Percentiles rank a stretch among this genome's conserved stretches.
phyloP scores from a whole-genome alignment of 2,888 invertebrate genomes.

The Romanomermis culicivorax region DNA sequence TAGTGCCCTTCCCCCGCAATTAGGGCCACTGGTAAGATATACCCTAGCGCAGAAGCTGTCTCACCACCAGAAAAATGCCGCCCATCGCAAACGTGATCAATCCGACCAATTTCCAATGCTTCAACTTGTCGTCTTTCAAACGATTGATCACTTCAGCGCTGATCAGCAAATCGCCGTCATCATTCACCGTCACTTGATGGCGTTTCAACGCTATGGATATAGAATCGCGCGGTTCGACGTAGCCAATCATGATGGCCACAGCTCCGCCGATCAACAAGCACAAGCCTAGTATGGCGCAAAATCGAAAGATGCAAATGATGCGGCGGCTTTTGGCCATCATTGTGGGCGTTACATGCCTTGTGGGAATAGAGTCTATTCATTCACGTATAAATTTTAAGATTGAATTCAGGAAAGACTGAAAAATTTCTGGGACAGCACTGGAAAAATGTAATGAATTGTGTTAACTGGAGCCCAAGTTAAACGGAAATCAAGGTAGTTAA shows the following conservation, averaged over 20 bases:
- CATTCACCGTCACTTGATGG: neutral
- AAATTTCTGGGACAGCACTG: conserved; percentile 26
- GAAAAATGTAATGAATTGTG: no score
- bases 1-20: no score
- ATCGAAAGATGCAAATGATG: conserved; percentile 21
- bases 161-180: neutral
- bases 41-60: no score
- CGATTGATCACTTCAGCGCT: neutral
- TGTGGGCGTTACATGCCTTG: no score
- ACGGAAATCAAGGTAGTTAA: no score
- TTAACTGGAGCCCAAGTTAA: no score
- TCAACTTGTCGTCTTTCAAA: neutral
- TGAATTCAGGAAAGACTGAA: no score
- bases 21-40: no score
- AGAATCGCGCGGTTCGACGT: conserved; percentile 18
- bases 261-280: conserved; percentile 23
- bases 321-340: conserved; percentile 17
- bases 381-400: no score
- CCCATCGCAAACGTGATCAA: neutral
- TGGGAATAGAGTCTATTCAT: no score
- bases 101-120: neutral
- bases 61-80: neutral
- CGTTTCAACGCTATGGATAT: neutral
- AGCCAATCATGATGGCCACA: conserved; percentile 22
- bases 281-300: conserved; percentile 22